Percentiles rank a stretch among this genome's conserved stretches.
Conservation (phyloP, 2,113 vertebrate species). For the Seriola aureovittata region DNA sequence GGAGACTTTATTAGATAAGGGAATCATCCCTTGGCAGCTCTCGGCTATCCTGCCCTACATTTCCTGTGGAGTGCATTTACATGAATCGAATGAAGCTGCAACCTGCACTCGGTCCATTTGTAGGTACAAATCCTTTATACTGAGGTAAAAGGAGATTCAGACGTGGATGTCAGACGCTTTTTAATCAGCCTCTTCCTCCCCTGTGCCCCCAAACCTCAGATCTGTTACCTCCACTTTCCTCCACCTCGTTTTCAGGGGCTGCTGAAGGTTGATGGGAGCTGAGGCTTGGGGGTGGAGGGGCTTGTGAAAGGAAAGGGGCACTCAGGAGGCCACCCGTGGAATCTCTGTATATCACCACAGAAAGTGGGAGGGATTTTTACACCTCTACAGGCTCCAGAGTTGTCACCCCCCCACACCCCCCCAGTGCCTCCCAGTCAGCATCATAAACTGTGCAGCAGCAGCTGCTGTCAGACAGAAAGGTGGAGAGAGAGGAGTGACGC, state of each 20-base stretch:
- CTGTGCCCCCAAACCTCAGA: conserved; percentile 35
- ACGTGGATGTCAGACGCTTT: conserved; percentile 31
- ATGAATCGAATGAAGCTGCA: conserved; percentile 37
- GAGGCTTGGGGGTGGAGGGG: conserved; percentile 62
- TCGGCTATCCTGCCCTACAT: conserved; percentile 32
- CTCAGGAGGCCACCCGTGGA: conserved; percentile 71
- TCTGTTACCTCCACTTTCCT: conserved; percentile 31
- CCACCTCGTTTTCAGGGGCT: conserved; percentile 33
- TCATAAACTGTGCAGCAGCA: conserved; percentile 74
- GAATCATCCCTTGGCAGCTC: conserved; percentile 33
- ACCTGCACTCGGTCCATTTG: conserved; percentile 44
- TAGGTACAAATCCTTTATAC: conserved; percentile 33
- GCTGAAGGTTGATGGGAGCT: conserved; percentile 61
- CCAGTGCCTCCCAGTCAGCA: conserved; percentile 50
- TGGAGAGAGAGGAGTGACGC: conserved; percentile 41
- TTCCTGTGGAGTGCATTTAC: conserved; percentile 39
- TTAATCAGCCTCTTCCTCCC: conserved; percentile 49
- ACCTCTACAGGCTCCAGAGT: conserved; percentile 46
- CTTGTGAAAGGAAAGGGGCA: conserved; percentile 49
- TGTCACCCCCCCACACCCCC: background rate
- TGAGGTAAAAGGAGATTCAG: conserved; percentile 13
- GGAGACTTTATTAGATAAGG: conserved; percentile 37
- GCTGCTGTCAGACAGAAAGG: conserved; percentile 65
- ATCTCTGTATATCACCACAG: conserved; percentile 72
- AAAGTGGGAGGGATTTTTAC: conserved; percentile 71